Evolutionary conservation across 2,113 vertebrate species (phyloP).

Genomic region (Aldabrachelys gigantea): DNA sequence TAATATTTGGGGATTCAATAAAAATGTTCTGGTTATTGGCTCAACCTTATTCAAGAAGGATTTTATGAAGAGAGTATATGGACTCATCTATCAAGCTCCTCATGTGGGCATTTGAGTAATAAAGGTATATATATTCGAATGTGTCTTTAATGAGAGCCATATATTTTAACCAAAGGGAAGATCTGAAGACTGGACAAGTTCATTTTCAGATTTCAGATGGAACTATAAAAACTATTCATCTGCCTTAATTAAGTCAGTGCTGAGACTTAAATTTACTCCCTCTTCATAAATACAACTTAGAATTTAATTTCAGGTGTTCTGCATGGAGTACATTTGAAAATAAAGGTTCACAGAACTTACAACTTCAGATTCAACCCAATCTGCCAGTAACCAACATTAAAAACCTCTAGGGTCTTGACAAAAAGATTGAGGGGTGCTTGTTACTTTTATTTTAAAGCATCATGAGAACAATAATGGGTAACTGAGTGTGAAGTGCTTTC

Average conservation of each 20-base stretch:
- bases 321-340: slow-evolving; percentile 61
- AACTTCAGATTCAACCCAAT: slow-evolving; percentile 53
- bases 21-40: slow-evolving; percentile 60
- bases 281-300: slow-evolving; percentile 72
- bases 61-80: slow-evolving; percentile 73
- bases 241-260: slow-evolving; percentile 71
- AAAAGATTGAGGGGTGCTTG: slow-evolving; percentile 13
- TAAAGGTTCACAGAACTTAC: slow-evolving; percentile 59
- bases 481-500: slow-evolving; percentile 21
- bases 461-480: slow-evolving; percentile 29
- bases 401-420: slow-evolving; percentile 26
- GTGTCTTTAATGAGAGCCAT: slow-evolving; percentile 75
- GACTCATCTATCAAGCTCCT: slow-evolving; percentile 65
- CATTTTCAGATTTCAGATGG: slow-evolving; percentile 68
- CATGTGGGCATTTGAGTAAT: slow-evolving; percentile 66
- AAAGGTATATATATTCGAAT: slow-evolving; percentile 74
- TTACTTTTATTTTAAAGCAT: slow-evolving; percentile 32
- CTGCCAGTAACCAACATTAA: slow-evolving; percentile 32
- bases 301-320: slow-evolving; percentile 75
- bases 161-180: slow-evolving; percentile 69
- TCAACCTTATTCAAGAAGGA: slow-evolving; percentile 23
- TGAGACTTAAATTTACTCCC: slow-evolving; percentile 67
- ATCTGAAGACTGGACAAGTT: slow-evolving; percentile 61
- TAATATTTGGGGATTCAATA: slow-evolving; percentile 56
- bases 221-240: slow-evolving; percentile 69